A percentile compares a stretch with the other conserved stretches of the same genome.
These are phyloP conservation scores for Neotoxoptera formosana DNA, from an alignment of 1,140 invertebrate genomes.

Conservation along the genomic window DNA sequence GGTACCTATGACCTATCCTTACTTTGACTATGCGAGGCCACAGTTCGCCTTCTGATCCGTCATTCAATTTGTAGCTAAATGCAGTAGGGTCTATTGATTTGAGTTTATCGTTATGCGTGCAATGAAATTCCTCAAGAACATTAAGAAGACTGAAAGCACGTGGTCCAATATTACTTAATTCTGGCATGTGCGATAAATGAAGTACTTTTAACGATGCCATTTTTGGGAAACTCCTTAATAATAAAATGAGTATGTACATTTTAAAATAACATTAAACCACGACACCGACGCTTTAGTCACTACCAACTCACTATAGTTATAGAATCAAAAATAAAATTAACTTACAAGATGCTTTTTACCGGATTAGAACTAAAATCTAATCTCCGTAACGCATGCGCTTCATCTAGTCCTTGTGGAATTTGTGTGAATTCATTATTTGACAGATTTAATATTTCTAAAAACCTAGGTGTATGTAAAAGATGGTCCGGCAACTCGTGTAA, in stretches of 20 bases:
- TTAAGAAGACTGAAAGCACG: constrained; percentile 67
- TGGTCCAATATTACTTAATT: constrained; percentile 67
- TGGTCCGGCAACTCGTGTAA: constrained; percentile 70
- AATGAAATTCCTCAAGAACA: constrained; percentile 66
- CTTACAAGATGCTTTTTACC: constrained; percentile 66
- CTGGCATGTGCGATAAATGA: constrained; percentile 71
- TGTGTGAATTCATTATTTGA: constrained; percentile 72
- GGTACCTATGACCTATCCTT: constrained; percentile 51
- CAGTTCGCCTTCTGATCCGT: constrained; percentile 64
- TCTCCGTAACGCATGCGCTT: constrained; percentile 68
- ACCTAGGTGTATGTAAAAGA: constrained; percentile 72
- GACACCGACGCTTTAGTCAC: not conserved
- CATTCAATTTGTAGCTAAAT: constrained; percentile 65
- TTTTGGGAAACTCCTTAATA: constrained; percentile 69
- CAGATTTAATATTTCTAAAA: constrained; percentile 72
- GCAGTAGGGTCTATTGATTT: constrained; percentile 67
- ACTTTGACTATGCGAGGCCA: constrained; percentile 72
- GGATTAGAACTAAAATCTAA: constrained; percentile 76
- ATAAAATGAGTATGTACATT: constrained; percentile 52
- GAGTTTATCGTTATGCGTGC: constrained; percentile 70
- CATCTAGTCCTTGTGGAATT: constrained; percentile 70
- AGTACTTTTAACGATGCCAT: constrained; percentile 70
- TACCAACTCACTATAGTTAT: not conserved
- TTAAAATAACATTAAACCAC: not conserved
- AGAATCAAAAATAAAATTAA: not conserved